Evolutionary conservation across 2,888 invertebrate genomes (phyloP), one percentile per base, ranked within the genome.

Genomic region (Deroplatys truncata): DNA sequence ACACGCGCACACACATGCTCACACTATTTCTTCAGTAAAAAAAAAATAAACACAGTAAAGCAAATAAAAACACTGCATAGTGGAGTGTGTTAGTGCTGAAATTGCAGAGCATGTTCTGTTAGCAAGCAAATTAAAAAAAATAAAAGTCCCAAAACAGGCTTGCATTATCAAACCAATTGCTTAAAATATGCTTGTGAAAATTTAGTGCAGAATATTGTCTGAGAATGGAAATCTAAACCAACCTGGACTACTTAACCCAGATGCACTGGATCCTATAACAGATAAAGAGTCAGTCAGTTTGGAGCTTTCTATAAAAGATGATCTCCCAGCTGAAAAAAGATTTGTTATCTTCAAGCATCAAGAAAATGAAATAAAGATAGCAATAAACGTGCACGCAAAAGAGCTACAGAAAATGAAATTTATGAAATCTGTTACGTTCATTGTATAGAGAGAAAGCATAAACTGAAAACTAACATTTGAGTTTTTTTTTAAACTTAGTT

Each of bases 201-300:
- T 82, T 88, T 87, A 86, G 89, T 90, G 90, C 90, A 90, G 49
- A 88, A 88, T 85, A 86, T 85, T 87, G 82, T 89, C 86, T 85
- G 90, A 90, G 90, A 88, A 88, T 90, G 89, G 85, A 89, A 90
- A 86, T 72, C 82, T 86, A 89, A 91, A 92, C 93, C 91, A 92
- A 93, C 93, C 93, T 93, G 93, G 92, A 92, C 92, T 93, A 92
- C 92, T 93, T 91, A 93, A 92, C 90, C 92, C 92, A 92, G 93
- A 92, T 88, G 92, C 92, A 92, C 92, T 92, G 91, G 93, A 93
- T 91, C 93, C 93, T 93, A 92, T 91, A 91, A 91, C 91, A 91
- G 90, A 90, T 83, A 88, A 90, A 91, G 88, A 90, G 90, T 88
- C 56, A 89, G 25, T 89, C 31, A 82, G 43, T 89, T 83, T 31